Evolutionary conservation across 2,797 vertebrate genomes (phyloP).

Genomic region (Austrolebias charrua): DNA sequence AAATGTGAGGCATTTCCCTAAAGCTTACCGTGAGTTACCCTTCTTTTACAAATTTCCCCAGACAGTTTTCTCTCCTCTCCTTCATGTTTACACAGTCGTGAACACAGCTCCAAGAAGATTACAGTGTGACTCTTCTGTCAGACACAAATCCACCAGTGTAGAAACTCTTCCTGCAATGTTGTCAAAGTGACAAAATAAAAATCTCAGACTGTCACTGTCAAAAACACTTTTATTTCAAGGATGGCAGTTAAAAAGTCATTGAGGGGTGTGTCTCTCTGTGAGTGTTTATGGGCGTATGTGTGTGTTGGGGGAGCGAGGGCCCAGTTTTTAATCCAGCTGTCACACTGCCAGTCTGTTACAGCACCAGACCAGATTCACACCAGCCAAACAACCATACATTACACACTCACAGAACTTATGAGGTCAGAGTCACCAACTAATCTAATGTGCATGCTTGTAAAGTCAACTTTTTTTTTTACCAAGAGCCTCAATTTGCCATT

Average conservation of each 20-base stretch:
- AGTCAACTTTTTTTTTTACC: too few relatives aligned
- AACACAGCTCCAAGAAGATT: background rate
- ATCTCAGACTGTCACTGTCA: background rate
- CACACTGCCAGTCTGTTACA: background rate
- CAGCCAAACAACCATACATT: background rate
- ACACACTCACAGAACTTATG: background rate
- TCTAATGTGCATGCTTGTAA: background rate
- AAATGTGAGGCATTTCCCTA: background rate
- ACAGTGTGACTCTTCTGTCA: background rate
- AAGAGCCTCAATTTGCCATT: too few relatives aligned
- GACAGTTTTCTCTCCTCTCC: background rate
- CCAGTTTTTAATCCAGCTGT: background rate
- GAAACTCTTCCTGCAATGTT: background rate
- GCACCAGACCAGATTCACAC: background rate
- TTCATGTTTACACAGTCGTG: background rate
- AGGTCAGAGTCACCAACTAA: background rate
- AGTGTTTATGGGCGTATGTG: too few relatives aligned
- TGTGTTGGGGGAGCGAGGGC: background rate
- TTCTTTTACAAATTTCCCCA: background rate
- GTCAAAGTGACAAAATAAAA: background rate
- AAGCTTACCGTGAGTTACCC: background rate
- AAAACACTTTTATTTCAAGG: slow-evolving; percentile 1
- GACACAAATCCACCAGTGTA: background rate
- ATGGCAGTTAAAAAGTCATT: background rate
- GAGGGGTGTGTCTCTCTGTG: background rate